Conservation (phyloP, 2,888 invertebrate species). For the Pycnomerus fuliginosus region DNA sequence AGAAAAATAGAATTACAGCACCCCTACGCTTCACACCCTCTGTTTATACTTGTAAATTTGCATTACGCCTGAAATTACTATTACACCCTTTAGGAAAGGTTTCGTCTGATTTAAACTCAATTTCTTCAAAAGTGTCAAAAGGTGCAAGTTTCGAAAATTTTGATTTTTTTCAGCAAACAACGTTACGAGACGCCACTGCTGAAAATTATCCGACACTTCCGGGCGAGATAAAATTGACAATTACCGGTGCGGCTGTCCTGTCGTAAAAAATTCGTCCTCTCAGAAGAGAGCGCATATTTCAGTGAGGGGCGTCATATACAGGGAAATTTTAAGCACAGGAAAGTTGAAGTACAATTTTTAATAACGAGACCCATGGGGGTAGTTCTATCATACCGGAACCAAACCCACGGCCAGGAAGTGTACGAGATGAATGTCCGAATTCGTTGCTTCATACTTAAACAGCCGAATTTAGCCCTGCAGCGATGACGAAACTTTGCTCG, state of each 20-base stretch:
- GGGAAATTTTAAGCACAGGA: conserved; percentile 47
- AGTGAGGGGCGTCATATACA: conserved; percentile 36
- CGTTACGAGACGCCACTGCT: no score
- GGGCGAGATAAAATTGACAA: conserved; percentile 30
- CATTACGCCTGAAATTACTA: no score
- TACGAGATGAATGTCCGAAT: conserved; percentile 17
- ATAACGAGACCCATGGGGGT: conserved; percentile 47
- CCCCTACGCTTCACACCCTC: not conserved
- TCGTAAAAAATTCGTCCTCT: conserved; percentile 28
- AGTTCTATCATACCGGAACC: conserved; percentile 41
- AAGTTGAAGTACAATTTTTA: conserved; percentile 48
- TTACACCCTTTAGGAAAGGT: no score
- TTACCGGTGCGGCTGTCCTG: conserved; percentile 28
- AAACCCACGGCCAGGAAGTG: conserved; percentile 29
- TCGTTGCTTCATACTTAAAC: conserved; percentile 21
- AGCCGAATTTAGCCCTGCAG: conserved; percentile 19
- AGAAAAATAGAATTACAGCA: not conserved
- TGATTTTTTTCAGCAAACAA: no score
- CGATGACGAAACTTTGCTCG: conserved; percentile 8
- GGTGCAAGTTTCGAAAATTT: no score
- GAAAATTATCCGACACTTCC: no score
- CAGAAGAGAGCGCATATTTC: conserved; percentile 32
- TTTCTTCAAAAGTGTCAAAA: no score
- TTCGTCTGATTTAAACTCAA: no score
- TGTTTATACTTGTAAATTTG: conserved; percentile 11